Percentiles rank a stretch among this genome's conserved stretches.
phyloP scores from a whole-genome alignment of 1,140 invertebrate genomes.

The Penaeus japonicus region DNA sequence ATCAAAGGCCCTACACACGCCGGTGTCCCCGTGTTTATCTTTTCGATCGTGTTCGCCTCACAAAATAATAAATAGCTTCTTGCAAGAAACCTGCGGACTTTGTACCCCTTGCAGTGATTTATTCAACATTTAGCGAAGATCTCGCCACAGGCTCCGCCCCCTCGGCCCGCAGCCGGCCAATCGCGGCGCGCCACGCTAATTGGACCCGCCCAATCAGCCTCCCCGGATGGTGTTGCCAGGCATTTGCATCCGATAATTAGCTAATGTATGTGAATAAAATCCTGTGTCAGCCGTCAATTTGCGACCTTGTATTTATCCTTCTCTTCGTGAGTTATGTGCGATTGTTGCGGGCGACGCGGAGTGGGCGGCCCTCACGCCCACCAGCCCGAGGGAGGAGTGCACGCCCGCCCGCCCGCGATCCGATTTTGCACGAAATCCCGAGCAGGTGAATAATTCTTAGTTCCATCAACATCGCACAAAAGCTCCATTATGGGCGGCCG shows the following conservation, averaged over 20 bases:
- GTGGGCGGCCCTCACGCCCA: neutral
- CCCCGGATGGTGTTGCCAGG: constrained; percentile 49
- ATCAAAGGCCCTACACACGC: no score
- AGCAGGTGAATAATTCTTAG: constrained; percentile 37
- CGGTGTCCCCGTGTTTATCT: constrained; percentile 20
- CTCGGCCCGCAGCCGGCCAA: neutral
- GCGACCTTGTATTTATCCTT: constrained; percentile 14
- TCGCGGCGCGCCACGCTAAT: constrained; percentile 36
- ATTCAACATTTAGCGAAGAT: constrained; percentile 50
- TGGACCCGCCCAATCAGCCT: constrained; percentile 50
- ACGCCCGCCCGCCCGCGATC: neutral
- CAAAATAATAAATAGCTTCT: constrained; percentile 49
- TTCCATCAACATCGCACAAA: constrained; percentile 36
- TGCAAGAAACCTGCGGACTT: constrained; percentile 42
- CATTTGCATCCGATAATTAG: constrained; percentile 53
- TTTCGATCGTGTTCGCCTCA: constrained; percentile 26
- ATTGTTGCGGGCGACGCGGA: neutral
- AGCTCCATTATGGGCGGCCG: constrained; percentile 36
- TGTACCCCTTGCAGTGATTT: constrained; percentile 44
- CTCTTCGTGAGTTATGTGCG: no score
- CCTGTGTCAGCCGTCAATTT: constrained; percentile 19
- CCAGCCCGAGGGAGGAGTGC: neutral
- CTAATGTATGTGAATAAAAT: constrained; percentile 49
- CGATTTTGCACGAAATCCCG: neutral
- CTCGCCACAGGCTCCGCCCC: constrained; percentile 44